Evolutionary conservation across 2,797 vertebrate species (phyloP), one percentile per base, ranked within the genome.

Genomic region (Malurus splendens): DNA sequence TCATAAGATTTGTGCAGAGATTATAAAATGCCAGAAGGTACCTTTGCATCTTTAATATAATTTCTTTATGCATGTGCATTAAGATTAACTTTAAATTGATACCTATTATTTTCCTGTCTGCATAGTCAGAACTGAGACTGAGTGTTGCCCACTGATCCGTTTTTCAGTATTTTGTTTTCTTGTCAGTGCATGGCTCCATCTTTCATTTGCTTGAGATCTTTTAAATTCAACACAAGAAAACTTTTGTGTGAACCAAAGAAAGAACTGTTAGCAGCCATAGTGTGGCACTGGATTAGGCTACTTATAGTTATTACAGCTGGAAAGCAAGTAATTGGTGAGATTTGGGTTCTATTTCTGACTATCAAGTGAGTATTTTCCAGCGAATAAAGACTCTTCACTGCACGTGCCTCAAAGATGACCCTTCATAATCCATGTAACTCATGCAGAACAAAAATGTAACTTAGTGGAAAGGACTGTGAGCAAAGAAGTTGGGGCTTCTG

Each of bases 291-390:
- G 68, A 47, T 82, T 85, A 75, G 51, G 19, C 55, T 83, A 39
- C 66, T 87, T 77, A 55, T 2, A 67, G 70, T 92, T 93, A 68
- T 81, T 93, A 81, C 66, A 93, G 77, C 56, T 94, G 85, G 70
- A 86, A 87, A 92, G 62, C 62, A 87, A 77, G 66, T 81, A 76
- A 81, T 68, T 78, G 20, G 62, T 83, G 87, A 85, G 76, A 59
- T 48, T 61, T 82, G 57, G 22, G 48, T 86, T 87, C 68, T 82
- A 15, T 93, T 83, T 91, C 68, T 82, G 64, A 67, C 65, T 74
- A 30, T 33, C 2, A 24, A 91, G 51, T 61, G 54, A 72, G 25
- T 38, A 45, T 89, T 78, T 94, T 72, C 70, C 45, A 60, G n/a
- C 52, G 79, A 83, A 87, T 92, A 59, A 89, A 89, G 87, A 18